phyloP scores from a whole-genome alignment of 1,140 invertebrate species.

The Pteromalus puparum region DNA sequence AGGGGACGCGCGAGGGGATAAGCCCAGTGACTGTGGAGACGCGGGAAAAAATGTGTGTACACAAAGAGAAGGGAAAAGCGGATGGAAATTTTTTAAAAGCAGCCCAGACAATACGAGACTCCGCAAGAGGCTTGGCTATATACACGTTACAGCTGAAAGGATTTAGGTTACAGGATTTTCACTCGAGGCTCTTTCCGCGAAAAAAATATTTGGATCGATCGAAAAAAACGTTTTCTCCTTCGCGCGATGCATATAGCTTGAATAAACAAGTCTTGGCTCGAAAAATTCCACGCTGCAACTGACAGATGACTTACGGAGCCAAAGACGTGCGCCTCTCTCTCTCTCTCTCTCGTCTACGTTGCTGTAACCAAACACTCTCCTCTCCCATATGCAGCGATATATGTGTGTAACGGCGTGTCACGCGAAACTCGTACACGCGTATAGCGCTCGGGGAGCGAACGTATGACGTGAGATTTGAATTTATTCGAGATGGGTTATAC shows the following conservation, averaged over 20 bases:
- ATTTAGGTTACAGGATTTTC: background rate
- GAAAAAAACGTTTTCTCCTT: too few relatives aligned
- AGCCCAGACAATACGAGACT: background rate
- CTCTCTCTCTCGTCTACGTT: background rate
- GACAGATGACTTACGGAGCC: background rate
- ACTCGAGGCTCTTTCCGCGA: background rate
- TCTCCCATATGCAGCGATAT: background rate
- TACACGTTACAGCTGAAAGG: background rate
- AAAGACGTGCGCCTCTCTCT: background rate
- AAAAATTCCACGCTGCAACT: constrained; percentile 7
- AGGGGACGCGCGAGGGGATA: background rate
- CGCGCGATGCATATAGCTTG: too few relatives aligned
- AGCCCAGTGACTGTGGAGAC: background rate
- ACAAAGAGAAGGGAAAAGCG: background rate
- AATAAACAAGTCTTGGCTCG: too few relatives aligned
- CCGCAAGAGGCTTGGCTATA: background rate
- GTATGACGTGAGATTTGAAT: constrained; percentile 47
- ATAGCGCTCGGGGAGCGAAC: background rate
- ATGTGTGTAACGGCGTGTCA: background rate
- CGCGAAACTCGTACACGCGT: background rate
- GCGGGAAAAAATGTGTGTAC: background rate
- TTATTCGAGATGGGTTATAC: constrained; percentile 47
- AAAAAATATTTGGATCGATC: background rate
- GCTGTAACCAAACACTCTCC: background rate
- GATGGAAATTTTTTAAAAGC: constrained; percentile 3